Conservation (phyloP, 2,797 vertebrate species). For the Alca torda region DNA sequence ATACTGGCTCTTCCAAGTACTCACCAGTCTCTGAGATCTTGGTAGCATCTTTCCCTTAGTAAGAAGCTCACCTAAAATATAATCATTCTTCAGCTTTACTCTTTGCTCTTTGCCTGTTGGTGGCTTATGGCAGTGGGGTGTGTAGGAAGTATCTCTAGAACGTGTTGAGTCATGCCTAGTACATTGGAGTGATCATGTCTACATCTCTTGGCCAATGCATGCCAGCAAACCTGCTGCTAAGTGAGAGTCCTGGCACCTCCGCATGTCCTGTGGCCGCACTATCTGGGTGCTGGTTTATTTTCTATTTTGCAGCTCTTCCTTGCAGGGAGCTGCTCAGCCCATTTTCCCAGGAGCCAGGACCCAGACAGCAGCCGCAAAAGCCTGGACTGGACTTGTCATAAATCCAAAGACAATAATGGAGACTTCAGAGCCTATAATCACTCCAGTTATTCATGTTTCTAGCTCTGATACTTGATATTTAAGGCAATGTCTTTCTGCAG, state of each 20-base stretch:
- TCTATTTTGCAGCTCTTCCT: not conserved
- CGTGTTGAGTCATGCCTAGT: not conserved
- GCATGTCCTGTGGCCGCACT: not conserved
- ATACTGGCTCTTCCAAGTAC: not conserved
- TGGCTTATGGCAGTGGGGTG: not conserved
- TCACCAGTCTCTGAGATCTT: not conserved
- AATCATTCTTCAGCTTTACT: not conserved
- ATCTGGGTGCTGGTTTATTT: not conserved
- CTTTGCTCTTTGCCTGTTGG: not conserved
- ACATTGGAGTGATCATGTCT: not conserved
- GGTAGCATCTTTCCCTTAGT: not conserved
- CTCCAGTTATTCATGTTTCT: constrained; percentile 19
- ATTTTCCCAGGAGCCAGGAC: not conserved
- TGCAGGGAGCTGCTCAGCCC: not conserved
- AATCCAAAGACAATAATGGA: constrained; percentile 35
- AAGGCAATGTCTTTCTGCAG: not conserved
- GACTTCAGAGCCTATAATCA: not conserved
- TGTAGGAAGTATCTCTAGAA: not conserved
- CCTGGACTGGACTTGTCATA: not conserved
- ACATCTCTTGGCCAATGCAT: not conserved
- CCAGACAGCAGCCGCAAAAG: not conserved
- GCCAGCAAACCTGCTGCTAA: not conserved
- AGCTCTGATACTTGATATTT: constrained; percentile 18
- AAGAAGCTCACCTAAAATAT: not conserved
- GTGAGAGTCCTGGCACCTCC: not conserved